Percentiles rank a stretch among this genome's conserved stretches.
These are phyloP conservation scores for Alca torda DNA, from an alignment of 2,797 vertebrate species.

Conservation along the genomic window DNA sequence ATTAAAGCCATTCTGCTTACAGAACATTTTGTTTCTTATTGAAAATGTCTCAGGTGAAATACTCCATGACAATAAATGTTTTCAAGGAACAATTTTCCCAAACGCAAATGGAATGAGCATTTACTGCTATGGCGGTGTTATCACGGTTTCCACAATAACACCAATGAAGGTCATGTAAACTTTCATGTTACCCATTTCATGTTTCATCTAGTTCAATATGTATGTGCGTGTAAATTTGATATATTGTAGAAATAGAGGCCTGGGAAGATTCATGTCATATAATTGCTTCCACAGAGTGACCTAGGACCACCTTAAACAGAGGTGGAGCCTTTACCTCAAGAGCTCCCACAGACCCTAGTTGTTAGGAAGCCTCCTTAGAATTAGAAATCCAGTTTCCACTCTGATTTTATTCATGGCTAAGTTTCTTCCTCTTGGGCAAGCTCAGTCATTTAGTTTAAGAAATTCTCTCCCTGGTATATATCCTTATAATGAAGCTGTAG, in stretches of 20 bases:
- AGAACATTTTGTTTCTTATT: constrained; percentile 24
- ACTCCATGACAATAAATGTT: background rate
- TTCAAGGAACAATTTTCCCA: constrained; percentile 4
- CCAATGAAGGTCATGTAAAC: background rate
- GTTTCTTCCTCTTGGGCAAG: background rate
- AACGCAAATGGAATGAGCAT: background rate
- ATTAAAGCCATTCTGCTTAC: constrained; percentile 12
- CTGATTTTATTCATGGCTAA: background rate
- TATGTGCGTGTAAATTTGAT: background rate
- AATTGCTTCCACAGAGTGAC: background rate
- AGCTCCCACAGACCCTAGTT: background rate
- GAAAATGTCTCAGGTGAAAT: constrained; percentile 41
- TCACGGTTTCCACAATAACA: background rate
- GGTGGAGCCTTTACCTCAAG: background rate
- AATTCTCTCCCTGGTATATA: background rate
- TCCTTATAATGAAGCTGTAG: background rate
- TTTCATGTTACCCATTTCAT: background rate
- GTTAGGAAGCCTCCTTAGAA: background rate
- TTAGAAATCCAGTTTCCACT: background rate
- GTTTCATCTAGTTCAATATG: background rate
- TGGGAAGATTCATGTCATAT: background rate
- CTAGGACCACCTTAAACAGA: background rate
- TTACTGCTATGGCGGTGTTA: background rate
- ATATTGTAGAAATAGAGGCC: background rate
- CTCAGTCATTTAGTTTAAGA: background rate